A percentile compares a stretch with the other conserved stretches of the same genome.
Evolutionary conservation across 2,113 vertebrate species (phyloP).

Genomic region (Empidonax alnorum): DNA sequence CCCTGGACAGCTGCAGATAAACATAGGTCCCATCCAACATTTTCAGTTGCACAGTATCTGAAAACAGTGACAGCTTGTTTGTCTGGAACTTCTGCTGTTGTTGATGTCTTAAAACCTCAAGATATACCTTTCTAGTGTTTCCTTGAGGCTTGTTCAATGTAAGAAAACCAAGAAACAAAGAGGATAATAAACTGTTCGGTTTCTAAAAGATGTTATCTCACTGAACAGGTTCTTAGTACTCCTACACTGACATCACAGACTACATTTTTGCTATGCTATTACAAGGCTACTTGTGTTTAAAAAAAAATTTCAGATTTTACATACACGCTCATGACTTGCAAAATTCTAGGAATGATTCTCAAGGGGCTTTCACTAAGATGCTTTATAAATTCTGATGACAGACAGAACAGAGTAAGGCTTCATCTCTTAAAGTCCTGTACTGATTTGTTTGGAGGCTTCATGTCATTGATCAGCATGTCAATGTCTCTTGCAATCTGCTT

Average conservation of each 20-base stretch:
- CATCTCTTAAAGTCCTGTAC: constrained; percentile 47
- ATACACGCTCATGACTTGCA: constrained; percentile 70
- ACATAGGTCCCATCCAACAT: background rate
- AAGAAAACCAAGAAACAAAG: background rate
- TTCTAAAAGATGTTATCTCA: background rate
- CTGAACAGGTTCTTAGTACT: constrained; percentile 8
- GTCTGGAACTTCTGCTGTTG: constrained; percentile 27
- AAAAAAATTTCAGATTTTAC: constrained; percentile 33
- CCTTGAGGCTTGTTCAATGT: background rate
- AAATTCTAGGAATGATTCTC: constrained; percentile 65
- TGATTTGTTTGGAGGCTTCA: constrained; percentile 52
- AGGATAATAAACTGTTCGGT: constrained; percentile 12
- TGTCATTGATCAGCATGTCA: constrained; percentile 58
- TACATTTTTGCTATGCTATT: constrained; percentile 17
- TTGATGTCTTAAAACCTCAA: background rate
- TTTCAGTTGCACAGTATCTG: background rate
- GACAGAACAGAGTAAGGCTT: constrained; percentile 50
- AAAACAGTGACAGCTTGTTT: constrained; percentile 44
- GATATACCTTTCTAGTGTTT: constrained; percentile 24
- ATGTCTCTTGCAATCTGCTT: constrained; percentile 43
- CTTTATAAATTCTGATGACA: constrained; percentile 65
- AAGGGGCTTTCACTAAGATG: constrained; percentile 60
- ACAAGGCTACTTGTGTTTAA: constrained; percentile 10
- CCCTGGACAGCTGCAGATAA: constrained; percentile 16
- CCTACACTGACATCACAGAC: background rate